A percentile compares a stretch with the other conserved stretches of the same genome.
Conservation (phyloP, 2,888 invertebrate species). For the Ophion obscuratus region DNA sequence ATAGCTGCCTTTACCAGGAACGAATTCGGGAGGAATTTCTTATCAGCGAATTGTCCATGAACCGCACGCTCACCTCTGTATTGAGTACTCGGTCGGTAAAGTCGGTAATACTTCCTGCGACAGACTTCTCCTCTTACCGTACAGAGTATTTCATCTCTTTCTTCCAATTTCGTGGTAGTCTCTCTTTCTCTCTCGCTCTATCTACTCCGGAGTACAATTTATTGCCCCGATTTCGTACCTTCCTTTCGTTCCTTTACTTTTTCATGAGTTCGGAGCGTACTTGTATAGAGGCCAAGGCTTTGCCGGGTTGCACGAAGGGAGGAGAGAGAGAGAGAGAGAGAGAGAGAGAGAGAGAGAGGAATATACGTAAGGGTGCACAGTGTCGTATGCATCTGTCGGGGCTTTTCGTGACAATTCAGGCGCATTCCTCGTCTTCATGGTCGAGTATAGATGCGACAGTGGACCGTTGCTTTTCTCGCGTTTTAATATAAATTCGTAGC, state of each 20-base stretch:
- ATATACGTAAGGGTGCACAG: neutral
- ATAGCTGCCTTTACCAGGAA: conserved; percentile 14
- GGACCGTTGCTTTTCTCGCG: neutral
- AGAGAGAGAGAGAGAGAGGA: neutral
- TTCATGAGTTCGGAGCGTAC: conserved; percentile 13
- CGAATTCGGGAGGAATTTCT: conserved; percentile 33
- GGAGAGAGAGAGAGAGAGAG: neutral
- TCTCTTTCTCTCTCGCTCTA: neutral
- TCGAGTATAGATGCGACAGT: neutral
- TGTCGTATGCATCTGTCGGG: neutral
- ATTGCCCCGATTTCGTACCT: conserved; percentile 55
- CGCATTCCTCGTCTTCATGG: conserved; percentile 22
- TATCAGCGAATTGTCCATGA: conserved; percentile 29
- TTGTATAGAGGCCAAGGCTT: neutral
- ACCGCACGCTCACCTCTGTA: neutral
- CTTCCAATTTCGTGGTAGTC: conserved; percentile 39
- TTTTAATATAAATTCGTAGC: conserved; percentile 57
- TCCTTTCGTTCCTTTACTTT: conserved; percentile 17
- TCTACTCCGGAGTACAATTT: conserved; percentile 22
- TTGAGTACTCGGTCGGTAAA: conserved; percentile 27
- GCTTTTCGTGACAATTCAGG: conserved; percentile 12
- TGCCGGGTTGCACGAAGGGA: neutral
- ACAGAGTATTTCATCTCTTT: conserved; percentile 39
- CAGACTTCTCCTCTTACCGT: conserved; percentile 20
- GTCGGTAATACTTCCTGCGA: conserved; percentile 36